Conservation (phyloP, 2,888 invertebrate genomes). For the Pyrgus malvae region DNA sequence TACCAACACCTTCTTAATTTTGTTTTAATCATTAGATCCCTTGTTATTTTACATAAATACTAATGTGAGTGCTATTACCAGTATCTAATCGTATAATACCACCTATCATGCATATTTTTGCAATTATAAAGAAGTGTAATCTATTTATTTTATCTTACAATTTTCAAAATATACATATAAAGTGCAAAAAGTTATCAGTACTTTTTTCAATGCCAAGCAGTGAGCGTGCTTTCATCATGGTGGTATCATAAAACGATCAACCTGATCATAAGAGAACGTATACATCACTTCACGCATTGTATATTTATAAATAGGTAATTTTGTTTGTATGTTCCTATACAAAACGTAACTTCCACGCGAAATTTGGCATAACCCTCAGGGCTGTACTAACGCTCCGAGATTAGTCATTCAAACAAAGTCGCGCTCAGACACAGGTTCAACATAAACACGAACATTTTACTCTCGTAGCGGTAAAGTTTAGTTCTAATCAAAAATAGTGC, state of each 20-base stretch:
- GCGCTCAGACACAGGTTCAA: not conserved
- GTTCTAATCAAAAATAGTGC: conserved; percentile 5
- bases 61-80: too few species aligned
- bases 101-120: too few species aligned
- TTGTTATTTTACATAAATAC: too few species aligned
- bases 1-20: too few species aligned
- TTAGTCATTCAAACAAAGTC: too few species aligned
- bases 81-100: too few species aligned
- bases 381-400: too few species aligned
- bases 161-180: too few species aligned
- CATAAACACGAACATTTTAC: not conserved
- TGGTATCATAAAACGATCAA: not conserved
- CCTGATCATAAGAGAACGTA: not conserved
- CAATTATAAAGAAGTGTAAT: too few species aligned
- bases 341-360: not conserved
- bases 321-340: not conserved
- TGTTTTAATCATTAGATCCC: too few species aligned
- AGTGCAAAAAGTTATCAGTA: too few species aligned
- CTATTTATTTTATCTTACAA: too few species aligned
- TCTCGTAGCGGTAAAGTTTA: not conserved
- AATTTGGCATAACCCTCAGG: not conserved
- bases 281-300: not conserved
- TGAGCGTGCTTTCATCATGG: not conserved
- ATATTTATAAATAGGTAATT: not conserved
- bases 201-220: not conserved